Percentiles rank a stretch among this genome's conserved stretches.
Conservation (phyloP, 2,888 invertebrate species). For the Eupithecia tripunctaria region DNA sequence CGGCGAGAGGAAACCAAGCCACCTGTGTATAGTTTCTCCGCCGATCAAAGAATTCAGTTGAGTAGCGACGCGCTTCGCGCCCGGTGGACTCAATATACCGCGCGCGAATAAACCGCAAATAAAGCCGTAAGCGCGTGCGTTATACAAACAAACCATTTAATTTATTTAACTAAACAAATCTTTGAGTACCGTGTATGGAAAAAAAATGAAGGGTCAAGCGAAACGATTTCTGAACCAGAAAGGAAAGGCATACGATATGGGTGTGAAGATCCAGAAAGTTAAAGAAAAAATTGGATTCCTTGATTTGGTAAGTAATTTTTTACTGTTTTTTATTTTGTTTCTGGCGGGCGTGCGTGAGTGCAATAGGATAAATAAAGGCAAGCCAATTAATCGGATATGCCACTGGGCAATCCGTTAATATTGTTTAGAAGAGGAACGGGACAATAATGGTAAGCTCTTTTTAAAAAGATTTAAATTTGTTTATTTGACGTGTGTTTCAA, state of each 20-base stretch:
- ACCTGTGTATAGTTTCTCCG: background rate
- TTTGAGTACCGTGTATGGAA: slow-evolving; percentile 1
- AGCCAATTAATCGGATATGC: background rate
- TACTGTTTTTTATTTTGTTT: slow-evolving; percentile 11
- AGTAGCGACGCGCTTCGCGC: slow-evolving; percentile 13
- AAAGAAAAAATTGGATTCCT: slow-evolving; percentile 51
- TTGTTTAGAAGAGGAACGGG: background rate
- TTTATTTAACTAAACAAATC: slow-evolving; percentile 16
- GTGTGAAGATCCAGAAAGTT: slow-evolving; percentile 36
- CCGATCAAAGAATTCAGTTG: background rate
- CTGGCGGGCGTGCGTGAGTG: background rate
- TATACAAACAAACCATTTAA: background rate
- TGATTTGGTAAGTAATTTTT: slow-evolving; percentile 49
- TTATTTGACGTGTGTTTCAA: too few species aligned
- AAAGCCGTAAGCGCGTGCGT: slow-evolving; percentile 9
- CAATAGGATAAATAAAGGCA: background rate
- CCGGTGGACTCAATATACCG: slow-evolving; percentile 8
- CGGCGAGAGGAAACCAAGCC: slow-evolving; percentile 4
- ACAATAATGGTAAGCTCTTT: background rate
- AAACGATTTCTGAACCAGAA: slow-evolving; percentile 57
- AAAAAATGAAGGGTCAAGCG: slow-evolving; percentile 54
- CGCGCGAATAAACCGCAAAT: slow-evolving; percentile 6
- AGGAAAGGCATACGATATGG: slow-evolving; percentile 52
- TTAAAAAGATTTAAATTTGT: too few species aligned
- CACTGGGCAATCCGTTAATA: background rate